Evolutionary conservation across 2,888 invertebrate genomes (phyloP).

Genomic region (Aromia moschata): DNA sequence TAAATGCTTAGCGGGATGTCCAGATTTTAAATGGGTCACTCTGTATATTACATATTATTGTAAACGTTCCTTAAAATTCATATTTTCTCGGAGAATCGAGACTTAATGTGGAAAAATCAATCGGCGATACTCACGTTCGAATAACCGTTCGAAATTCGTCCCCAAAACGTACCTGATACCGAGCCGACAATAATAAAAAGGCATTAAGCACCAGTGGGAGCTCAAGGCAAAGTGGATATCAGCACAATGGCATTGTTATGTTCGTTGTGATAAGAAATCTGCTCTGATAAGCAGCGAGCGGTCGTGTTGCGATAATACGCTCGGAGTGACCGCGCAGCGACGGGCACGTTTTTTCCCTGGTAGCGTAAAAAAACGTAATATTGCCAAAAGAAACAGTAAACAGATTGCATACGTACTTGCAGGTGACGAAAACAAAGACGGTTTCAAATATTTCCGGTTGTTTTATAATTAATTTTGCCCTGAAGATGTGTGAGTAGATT

Average conservation of each 20-base stretch:
- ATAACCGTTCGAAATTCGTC: neutral
- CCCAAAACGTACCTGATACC: constrained; percentile 18
- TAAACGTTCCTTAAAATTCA: no score
- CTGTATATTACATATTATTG: no score
- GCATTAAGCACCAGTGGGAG: constrained; percentile 34
- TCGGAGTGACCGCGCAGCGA: constrained; percentile 10
- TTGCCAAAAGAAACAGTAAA: no score
- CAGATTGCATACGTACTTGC: no score
- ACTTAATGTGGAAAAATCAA: neutral
- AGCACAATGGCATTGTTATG: constrained; percentile 45
- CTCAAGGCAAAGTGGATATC: constrained; percentile 47
- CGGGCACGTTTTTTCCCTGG: constrained; percentile 2
- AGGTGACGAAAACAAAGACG: no score
- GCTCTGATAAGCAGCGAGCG: constrained; percentile 36
- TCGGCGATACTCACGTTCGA: neutral
- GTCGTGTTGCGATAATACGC: constrained; percentile 33
- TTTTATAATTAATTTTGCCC: no score
- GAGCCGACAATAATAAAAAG: constrained; percentile 27
- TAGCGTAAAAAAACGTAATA: neutral
- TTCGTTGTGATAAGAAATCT: constrained; percentile 41
- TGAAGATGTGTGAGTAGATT: no score
- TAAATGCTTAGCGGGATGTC: no score
- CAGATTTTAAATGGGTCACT: no score
- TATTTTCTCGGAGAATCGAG: neutral
- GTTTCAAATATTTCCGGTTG: no score